Evolutionary conservation across 2,888 invertebrate species (phyloP), one percentile per base, ranked within the genome.

Genomic region (Hirudinaria manillensis): DNA sequence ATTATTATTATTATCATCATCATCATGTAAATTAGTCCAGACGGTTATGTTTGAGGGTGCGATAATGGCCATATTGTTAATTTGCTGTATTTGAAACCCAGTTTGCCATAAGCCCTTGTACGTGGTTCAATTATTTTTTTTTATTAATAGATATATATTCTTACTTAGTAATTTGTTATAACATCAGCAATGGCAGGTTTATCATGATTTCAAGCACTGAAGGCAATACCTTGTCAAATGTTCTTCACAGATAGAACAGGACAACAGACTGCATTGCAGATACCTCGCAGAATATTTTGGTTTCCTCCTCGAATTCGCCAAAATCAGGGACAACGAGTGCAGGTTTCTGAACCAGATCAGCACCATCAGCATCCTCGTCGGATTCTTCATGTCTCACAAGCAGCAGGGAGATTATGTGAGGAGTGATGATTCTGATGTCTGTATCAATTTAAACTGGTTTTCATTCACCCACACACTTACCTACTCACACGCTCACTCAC

Each of bases 301-400:
- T 56, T 89, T 96, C 81, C 87, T 96, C 78, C 91, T 93, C 84
- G 95, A 96, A 85, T 95, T 95, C 86, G 93, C 94, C 80, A 92
- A 94, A 84, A 93, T 94, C 92, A 94, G 95, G 0, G 94, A 94
- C 78, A 93, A 93, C 81, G 95, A 96, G 84, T 91, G 92, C 38
- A 89, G 91, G 83, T 96, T 95, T 86, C 87, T 96, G 81, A 88
- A 94, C 78, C 89, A 92, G 36, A 90, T 92, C 76, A 92, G 93
- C 82, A 92, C 94, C 53, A 94, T 96, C 78, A 91, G 92, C 76
- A 91, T 91, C 75, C 92, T 95, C 89, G 91, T 94, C 68, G 91
- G 92, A 84, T 96, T 95, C 86, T 96, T 95, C 87, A 88, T 96
- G 75, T 93, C 83, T 45, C 83, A 84, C 80, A 84, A 84, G 76